A percentile compares a stretch with the other conserved stretches of the same genome.
Conservation (phyloP, 2,797 vertebrate genomes). For the Thripadectes ignobilis region DNA sequence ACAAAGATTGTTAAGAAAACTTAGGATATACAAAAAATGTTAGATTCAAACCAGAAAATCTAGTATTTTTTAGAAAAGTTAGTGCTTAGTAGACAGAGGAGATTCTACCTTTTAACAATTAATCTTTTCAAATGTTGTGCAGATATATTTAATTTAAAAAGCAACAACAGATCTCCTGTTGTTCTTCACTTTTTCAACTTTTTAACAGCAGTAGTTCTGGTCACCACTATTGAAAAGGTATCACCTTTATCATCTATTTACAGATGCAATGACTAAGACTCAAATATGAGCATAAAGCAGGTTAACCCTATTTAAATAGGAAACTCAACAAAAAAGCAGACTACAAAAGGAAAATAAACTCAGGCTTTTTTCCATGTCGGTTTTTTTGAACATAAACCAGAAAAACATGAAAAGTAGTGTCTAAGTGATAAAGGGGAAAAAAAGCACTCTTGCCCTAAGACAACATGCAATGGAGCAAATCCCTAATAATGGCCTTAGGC, state of each 20-base stretch:
- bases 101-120: constrained; percentile 75
- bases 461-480: constrained; percentile 64
- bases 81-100: constrained; percentile 69
- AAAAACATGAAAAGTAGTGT: constrained; percentile 12
- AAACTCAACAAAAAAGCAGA: constrained; percentile 13
- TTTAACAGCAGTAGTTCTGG: background rate
- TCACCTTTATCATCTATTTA: constrained; percentile 7
- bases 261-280: background rate
- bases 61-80: constrained; percentile 51
- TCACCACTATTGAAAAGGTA: constrained; percentile 32
- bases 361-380: background rate
- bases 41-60: constrained; percentile 57
- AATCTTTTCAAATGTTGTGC: constrained; percentile 53
- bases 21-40: background rate
- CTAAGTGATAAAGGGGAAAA: constrained; percentile 14
- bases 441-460: constrained; percentile 41
- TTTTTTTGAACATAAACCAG: background rate
- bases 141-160: constrained; percentile 31
- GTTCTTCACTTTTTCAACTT: background rate
- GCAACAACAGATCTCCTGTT: background rate
- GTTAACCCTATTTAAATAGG: background rate
- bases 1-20: constrained; percentile 42
- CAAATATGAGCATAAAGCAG: background rate
- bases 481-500: background rate
- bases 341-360: constrained; percentile 65